A percentile compares a stretch with the other conserved stretches of the same genome.
Conservation (phyloP, 2,888 invertebrate species). For the Noctua comes region DNA sequence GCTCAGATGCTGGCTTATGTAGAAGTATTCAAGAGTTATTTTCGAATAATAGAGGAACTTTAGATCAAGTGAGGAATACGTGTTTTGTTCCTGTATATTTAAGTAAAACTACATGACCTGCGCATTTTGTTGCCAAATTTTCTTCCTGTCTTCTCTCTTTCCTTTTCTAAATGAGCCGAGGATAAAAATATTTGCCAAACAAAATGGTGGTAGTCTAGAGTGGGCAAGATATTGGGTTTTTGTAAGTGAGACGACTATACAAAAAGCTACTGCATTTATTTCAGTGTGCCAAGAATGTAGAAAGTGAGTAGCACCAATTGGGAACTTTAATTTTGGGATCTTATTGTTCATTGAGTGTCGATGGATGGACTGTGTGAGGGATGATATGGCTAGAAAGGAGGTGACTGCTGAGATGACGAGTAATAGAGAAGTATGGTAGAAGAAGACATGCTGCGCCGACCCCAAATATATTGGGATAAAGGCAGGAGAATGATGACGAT, state of each 20-base stretch:
- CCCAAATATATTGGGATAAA: too few species aligned
- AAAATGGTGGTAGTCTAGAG: neutral
- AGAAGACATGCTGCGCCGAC: too few species aligned
- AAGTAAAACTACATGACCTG: neutral
- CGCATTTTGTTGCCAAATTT: neutral
- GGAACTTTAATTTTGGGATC: neutral
- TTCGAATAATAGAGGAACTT: constrained; percentile 15
- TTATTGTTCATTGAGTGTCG: neutral
- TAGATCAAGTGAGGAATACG: neutral
- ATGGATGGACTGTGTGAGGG: too few species aligned
- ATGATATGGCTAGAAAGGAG: too few species aligned
- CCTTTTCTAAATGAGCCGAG: too few species aligned
- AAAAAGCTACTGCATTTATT: neutral
- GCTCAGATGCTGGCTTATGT: constrained; percentile 36
- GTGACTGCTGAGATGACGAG: too few species aligned
- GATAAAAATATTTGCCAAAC: neutral
- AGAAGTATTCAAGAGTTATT: constrained; percentile 20
- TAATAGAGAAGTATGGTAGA: too few species aligned
- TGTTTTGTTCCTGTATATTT: neutral
- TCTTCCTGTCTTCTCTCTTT: neutral
- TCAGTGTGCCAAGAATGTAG: neutral
- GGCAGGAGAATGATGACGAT: too few species aligned
- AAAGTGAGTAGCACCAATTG: neutral
- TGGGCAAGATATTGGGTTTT: neutral
- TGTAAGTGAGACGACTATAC: fast-evolving